phyloP scores from a whole-genome alignment of 1,140 invertebrate species.

The Caenorhabditis inopinata region DNA sequence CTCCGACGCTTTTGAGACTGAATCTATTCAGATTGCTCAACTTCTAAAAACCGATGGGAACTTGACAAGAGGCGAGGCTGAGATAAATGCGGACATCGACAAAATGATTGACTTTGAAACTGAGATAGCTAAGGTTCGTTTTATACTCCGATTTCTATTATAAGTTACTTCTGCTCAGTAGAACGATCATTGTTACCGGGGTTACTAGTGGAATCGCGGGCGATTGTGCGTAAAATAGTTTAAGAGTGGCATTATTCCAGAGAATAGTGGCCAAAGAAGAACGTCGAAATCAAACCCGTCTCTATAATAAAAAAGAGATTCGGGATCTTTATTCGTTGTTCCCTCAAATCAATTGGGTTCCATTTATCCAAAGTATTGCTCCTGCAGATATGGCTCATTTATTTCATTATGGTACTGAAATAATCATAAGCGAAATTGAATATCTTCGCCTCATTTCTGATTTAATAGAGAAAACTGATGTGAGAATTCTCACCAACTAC shows the following conservation, averaged over 20 bases:
- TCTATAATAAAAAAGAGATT: conserved; percentile 50
- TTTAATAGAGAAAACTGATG: conserved; percentile 39
- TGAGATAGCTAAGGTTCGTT: conserved; percentile 47
- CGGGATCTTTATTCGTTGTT: conserved; percentile 37
- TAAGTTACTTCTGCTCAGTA: too few species aligned
- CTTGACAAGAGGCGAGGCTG: not conserved
- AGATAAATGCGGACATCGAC: conserved; percentile 38
- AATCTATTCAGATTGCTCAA: conserved; percentile 23
- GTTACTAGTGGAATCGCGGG: too few species aligned
- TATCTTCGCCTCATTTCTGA: conserved; percentile 45
- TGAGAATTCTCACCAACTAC: conserved; percentile 44
- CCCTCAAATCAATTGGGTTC: conserved; percentile 48
- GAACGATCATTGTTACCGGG: too few species aligned
- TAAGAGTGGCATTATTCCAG: conserved; percentile 42
- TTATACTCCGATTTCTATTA: too few species aligned
- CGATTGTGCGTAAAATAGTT: too few species aligned
- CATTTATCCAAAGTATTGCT: conserved; percentile 43
- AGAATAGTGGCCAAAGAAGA: conserved; percentile 51
- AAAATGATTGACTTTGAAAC: conserved; percentile 52
- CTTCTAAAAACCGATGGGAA: conserved; percentile 20
- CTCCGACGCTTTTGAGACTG: too few species aligned
- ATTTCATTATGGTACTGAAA: conserved; percentile 45
- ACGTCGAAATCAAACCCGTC: conserved; percentile 47
- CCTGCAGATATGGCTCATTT: conserved; percentile 36
- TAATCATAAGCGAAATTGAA: conserved; percentile 47